phyloP scores from a whole-genome alignment of 1,140 invertebrate genomes.

The Maconellicoccus hirsutus region DNA sequence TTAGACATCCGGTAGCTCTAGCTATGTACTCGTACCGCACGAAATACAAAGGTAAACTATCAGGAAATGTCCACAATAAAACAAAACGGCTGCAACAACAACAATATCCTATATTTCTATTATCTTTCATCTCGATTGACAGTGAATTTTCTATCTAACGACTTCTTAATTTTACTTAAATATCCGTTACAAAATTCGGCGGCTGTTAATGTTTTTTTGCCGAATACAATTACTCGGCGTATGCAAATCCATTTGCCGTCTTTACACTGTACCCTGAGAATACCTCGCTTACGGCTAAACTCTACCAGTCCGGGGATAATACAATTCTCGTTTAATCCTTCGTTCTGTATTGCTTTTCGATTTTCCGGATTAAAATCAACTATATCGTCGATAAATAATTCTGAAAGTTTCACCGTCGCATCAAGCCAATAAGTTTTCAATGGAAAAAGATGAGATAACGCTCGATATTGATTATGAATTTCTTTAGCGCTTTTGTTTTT shows the following conservation, averaged over 20 bases:
- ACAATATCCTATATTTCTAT: too few relatives aligned
- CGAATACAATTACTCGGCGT: slow-evolving; percentile 26
- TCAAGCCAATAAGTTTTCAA: slow-evolving; percentile 41
- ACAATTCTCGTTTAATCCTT: neutral
- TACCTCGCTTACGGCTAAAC: slow-evolving; percentile 27
- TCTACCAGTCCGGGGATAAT: slow-evolving; percentile 24
- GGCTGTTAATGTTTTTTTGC: slow-evolving; percentile 28
- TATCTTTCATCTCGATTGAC: neutral
- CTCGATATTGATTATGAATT: slow-evolving; percentile 53
- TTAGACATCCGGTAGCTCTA: too few relatives aligned
- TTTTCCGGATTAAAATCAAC: neutral
- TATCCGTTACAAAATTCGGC: slow-evolving; percentile 33
- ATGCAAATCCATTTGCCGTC: slow-evolving; percentile 29
- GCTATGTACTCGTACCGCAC: too few relatives aligned
- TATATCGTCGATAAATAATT: slow-evolving; percentile 24
- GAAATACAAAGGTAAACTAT: too few relatives aligned
- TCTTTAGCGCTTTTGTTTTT: slow-evolving; percentile 43
- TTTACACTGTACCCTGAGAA: slow-evolving; percentile 28
- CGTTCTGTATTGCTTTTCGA: neutral
- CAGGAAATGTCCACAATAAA: too few relatives aligned
- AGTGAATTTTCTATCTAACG: neutral
- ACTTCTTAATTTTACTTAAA: slow-evolving; percentile 27
- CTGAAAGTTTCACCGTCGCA: slow-evolving; percentile 23
- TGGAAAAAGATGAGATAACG: slow-evolving; percentile 48
- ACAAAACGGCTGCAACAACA: too few relatives aligned